A percentile compares a stretch with the other conserved stretches of the same genome.
These are phyloP conservation scores for Chrysopilus asiliformis DNA, from an alignment of 2,888 invertebrate species.

Conservation along the genomic window DNA sequence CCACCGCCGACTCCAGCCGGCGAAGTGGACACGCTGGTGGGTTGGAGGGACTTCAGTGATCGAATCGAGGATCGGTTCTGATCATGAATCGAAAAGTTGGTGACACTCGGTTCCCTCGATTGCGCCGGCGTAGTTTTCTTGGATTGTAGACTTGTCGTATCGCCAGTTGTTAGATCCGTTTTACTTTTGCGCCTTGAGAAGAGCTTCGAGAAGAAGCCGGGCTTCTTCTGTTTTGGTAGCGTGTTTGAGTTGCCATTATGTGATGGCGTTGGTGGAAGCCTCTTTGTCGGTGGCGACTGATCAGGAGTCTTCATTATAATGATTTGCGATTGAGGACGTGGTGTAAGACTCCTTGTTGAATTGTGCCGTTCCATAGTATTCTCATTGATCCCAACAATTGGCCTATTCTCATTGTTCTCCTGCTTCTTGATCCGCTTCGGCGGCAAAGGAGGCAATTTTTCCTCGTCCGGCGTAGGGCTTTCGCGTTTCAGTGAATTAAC, in stretches of 20 bases:
- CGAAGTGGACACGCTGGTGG: slow-evolving; percentile 16
- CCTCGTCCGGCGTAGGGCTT: slow-evolving; percentile 41
- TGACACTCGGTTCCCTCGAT: slow-evolving; percentile 29
- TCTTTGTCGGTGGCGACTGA: slow-evolving; percentile 40
- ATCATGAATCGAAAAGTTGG: slow-evolving; percentile 26
- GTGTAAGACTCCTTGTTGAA: slow-evolving; percentile 15
- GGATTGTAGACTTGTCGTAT: slow-evolving; percentile 4
- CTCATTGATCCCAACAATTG: slow-evolving; percentile 22
- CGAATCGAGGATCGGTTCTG: slow-evolving; percentile 27
- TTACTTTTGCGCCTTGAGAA: slow-evolving; percentile 45
- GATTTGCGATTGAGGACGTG: slow-evolving; percentile 26
- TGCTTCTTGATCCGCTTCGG: slow-evolving; percentile 61
- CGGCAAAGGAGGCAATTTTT: slow-evolving; percentile 61
- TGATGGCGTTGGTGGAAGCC: slow-evolving; percentile 40
- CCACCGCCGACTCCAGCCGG: slow-evolving; percentile 25
- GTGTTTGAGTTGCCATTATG: slow-evolving; percentile 26
- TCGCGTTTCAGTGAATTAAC: slow-evolving; percentile 39
- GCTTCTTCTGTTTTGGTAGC: slow-evolving; percentile 44
- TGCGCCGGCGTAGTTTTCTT: slow-evolving; percentile 17
- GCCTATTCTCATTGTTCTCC: slow-evolving; percentile 30
- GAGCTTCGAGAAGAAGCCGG: slow-evolving; percentile 49
- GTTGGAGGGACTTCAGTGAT: slow-evolving; percentile 26
- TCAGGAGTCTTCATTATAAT: slow-evolving; percentile 33
- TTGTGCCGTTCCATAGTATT: slow-evolving; percentile 3
- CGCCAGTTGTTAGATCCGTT: slow-evolving; percentile 30